Evolutionary conservation across 2,797 vertebrate species (phyloP), one percentile per base, ranked within the genome.

Genomic region (Pangasius larnaudii): DNA sequence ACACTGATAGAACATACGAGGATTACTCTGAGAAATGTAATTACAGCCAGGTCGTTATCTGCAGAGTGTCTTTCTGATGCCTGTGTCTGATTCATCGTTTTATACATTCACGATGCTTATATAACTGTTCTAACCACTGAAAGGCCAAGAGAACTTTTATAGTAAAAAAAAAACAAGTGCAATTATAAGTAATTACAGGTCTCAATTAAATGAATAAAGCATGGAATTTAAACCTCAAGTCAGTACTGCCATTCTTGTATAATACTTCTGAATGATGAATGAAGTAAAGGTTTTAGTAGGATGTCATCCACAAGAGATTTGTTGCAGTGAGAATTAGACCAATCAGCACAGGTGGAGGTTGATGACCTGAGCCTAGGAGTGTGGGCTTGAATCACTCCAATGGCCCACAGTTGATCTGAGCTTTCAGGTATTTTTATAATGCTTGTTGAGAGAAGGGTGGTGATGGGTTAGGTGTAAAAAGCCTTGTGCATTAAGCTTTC

Each of bases 141-240:
- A 67, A 85, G 82, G 80, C 33, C 87, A 79, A 85, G 33, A 79
- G 78, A 87, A 87, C 61, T 82, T 89, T 89, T 59, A 87, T 42
- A 51, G 72, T 89, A 89, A 88, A 91, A 88, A 91, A 36, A 36
- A 36, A 71, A 27, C 49, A 27, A 46, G 22, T 13, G 16, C n/a
- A 78, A 92, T 91, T 91, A 89, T 83, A 88, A 90, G 90, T 88
- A 91, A 92, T 91, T 88, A 89, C 75, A 51, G n/a, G 71, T 84
- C 84, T 84, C 87, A 85, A 88, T 91, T 88, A 89, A 72, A 82
- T 89, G 86, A 86, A 89, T 88, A 86, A 89, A 89, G 67, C 71
- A 86, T 87, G 42, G 86, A 87, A 89, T 84, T 84, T 85, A 86
- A 89, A 80, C 65, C 87, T 90, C 85, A 67, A 77, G 67, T 33